These are phyloP conservation scores for Torymus auratus DNA, from an alignment of 2,888 invertebrate species.

Conservation along the genomic window DNA sequence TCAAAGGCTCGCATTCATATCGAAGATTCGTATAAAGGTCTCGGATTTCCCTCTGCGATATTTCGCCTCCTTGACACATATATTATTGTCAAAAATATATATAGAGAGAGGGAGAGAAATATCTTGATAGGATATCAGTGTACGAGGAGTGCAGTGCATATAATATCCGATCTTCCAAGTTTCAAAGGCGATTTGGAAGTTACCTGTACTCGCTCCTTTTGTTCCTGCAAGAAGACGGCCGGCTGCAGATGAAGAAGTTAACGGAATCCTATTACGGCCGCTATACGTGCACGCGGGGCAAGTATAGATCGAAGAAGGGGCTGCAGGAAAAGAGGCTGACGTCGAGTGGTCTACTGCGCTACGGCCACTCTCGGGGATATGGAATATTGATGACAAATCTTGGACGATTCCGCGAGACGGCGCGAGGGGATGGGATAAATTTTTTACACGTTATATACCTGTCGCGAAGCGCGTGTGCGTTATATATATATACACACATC, in stretches of 20 bases:
- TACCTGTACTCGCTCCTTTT: neutral
- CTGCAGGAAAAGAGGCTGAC: too few species aligned
- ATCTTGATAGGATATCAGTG: too few species aligned
- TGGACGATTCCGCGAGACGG: conserved; percentile 19
- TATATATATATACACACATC: too few species aligned
- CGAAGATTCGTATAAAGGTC: too few species aligned
- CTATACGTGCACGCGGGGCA: neutral
- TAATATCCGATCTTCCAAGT: conserved; percentile 29
- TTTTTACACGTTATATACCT: neutral
- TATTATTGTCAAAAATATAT: too few species aligned
- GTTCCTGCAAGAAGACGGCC: neutral
- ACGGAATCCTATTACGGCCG: conserved; percentile 40
- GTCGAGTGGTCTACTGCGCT: too few species aligned
- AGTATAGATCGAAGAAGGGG: neutral
- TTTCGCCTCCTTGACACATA: too few species aligned
- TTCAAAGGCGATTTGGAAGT: conserved; percentile 42
- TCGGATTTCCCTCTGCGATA: too few species aligned
- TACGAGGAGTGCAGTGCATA: neutral
- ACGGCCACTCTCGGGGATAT: neutral
- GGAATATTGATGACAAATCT: conserved; percentile 43
- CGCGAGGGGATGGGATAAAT: neutral
- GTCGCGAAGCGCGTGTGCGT: neutral
- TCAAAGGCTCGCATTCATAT: too few species aligned
- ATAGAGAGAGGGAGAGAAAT: too few species aligned
- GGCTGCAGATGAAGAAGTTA: conserved; percentile 39